These are phyloP conservation scores for Callinectes sapidus DNA, from an alignment of 2,888 invertebrate genomes.

Conservation along the genomic window DNA sequence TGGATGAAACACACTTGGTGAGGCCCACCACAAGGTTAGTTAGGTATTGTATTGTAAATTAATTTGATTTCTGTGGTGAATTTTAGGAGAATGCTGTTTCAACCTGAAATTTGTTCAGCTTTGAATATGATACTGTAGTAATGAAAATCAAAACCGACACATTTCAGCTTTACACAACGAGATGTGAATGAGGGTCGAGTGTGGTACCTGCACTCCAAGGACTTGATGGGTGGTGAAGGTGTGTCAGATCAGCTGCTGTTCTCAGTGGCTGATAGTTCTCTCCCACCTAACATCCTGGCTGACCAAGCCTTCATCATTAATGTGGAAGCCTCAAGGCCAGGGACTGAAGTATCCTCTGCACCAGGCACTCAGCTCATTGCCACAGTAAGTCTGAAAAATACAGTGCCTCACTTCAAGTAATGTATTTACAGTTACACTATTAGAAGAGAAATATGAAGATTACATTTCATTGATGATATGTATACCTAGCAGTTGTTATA, in stretches of 20 bases:
- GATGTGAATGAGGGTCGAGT: constrained; percentile 88
- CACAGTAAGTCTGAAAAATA: constrained; percentile 50
- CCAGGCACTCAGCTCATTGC: constrained; percentile 65
- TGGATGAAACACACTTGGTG: constrained; percentile 71
- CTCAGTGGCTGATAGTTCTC: constrained; percentile 67
- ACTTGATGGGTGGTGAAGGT: constrained; percentile 75
- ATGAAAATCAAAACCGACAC: not conserved
- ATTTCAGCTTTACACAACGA: constrained; percentile 85
- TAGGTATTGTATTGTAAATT: not conserved
- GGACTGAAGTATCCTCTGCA: constrained; percentile 32
- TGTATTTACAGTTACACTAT: not conserved
- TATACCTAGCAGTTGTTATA: too few relatives aligned
- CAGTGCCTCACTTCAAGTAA: not conserved
- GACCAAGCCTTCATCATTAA: constrained; percentile 69
- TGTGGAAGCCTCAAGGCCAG: constrained; percentile 49
- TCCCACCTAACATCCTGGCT: constrained; percentile 69
- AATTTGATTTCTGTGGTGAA: not conserved
- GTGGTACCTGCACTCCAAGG: constrained; percentile 91
- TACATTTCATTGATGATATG: too few relatives aligned
- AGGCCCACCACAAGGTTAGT: constrained; percentile 68
- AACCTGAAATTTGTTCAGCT: not conserved
- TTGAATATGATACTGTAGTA: not conserved
- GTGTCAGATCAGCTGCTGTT: constrained; percentile 66
- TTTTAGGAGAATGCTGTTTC: not conserved
- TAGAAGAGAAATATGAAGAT: too few relatives aligned